phyloP scores from a whole-genome alignment of 2,888 invertebrate genomes.

The Aphodius sticticus region DNA sequence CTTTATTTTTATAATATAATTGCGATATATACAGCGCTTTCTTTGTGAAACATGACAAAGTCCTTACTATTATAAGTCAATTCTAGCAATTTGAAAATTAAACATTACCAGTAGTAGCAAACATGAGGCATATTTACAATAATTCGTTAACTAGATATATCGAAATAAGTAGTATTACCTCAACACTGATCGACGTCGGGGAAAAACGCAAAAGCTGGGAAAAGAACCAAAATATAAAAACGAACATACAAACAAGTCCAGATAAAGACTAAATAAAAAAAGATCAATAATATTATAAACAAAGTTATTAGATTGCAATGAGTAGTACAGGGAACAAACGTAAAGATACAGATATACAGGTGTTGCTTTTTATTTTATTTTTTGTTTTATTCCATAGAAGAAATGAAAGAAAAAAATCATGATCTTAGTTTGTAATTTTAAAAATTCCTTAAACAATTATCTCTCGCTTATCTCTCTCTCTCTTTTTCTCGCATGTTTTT shows the following conservation, averaged over 20 bases:
- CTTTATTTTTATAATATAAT: slow-evolving; percentile 39
- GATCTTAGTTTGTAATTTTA: slow-evolving; percentile 23
- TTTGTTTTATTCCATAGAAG: background rate
- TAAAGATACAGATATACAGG: background rate
- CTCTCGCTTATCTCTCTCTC: background rate
- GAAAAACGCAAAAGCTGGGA: background rate
- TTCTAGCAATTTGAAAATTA: background rate
- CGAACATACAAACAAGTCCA: slow-evolving; percentile 6
- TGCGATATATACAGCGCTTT: slow-evolving; percentile 40
- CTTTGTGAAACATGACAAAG: slow-evolving; percentile 4
- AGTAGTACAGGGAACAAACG: background rate
- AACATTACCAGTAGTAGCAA: background rate
- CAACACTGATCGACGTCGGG: background rate
- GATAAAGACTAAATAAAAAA: slow-evolving; percentile 6
- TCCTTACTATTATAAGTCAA: background rate
- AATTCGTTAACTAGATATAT: background rate
- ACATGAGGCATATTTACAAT: background rate
- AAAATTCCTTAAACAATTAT: slow-evolving; percentile 14
- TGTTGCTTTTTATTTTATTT: background rate
- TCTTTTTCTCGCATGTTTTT: background rate
- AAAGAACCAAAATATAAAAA: background rate
- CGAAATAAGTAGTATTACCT: background rate
- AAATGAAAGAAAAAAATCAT: slow-evolving; percentile 24
- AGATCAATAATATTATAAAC: background rate
- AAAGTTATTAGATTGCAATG: background rate